phyloP scores from a whole-genome alignment of 2,797 vertebrate species.

The Mus spretus region DNA sequence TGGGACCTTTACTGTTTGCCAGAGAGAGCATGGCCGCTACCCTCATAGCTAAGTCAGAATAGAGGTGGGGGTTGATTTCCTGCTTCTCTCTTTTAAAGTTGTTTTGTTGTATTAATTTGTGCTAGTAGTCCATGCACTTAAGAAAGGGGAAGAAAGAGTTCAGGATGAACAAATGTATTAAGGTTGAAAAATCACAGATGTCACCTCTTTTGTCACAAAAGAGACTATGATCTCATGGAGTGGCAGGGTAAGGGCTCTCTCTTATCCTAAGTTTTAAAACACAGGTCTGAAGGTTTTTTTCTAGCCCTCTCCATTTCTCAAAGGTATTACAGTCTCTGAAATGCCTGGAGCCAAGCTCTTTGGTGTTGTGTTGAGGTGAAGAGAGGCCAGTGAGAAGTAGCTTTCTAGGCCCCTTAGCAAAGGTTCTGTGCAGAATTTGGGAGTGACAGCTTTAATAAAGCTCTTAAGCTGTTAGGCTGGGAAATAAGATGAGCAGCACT shows the following conservation, averaged over 20 bases:
- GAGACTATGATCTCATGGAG: conserved; percentile 60
- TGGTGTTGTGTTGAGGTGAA: conserved; percentile 9
- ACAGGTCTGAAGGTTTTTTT: conserved; percentile 53
- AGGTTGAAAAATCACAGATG: conserved; percentile 55
- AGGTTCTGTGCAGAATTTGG: conserved; percentile 4
- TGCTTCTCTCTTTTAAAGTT: neutral
- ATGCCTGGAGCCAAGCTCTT: conserved; percentile 19
- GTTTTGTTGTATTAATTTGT: conserved; percentile 20
- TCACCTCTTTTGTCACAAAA: conserved; percentile 42
- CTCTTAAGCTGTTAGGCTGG: conserved; percentile 4
- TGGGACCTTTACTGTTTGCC: conserved; percentile 6
- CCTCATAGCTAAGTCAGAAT: neutral
- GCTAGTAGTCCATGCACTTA: conserved; percentile 4
- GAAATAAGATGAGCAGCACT: neutral
- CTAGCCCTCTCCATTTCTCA: conserved; percentile 16
- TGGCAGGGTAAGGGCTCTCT: conserved; percentile 36
- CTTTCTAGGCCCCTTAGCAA: conserved; percentile 35
- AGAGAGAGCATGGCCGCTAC: neutral
- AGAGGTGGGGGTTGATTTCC: neutral
- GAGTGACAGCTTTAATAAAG: conserved; percentile 35
- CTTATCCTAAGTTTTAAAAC: conserved; percentile 69
- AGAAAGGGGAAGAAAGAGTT: conserved; percentile 26
- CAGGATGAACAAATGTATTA: conserved; percentile 24
- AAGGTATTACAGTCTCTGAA: conserved; percentile 31
- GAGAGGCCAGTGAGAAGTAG: conserved; percentile 45